phyloP scores from a whole-genome alignment of 53 echinoderm and acorn worm species.

The Actinopyga echinites region DNA sequence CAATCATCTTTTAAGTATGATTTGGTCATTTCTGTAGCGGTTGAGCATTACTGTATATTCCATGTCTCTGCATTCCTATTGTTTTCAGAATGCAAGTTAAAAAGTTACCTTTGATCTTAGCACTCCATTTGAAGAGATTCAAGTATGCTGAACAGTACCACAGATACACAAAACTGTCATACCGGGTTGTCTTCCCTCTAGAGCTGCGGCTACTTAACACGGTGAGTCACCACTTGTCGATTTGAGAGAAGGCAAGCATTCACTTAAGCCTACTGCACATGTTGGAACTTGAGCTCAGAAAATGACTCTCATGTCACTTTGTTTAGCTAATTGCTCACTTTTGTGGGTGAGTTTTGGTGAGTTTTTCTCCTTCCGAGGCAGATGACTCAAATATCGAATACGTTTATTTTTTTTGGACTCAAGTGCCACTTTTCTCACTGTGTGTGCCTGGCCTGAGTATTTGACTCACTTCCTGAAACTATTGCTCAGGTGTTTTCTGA shows the following conservation, averaged over 20 bases:
- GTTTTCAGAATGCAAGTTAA: constrained; percentile 92
- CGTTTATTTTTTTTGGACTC: no score
- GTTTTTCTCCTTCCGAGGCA: no score
- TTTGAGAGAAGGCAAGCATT: neutral
- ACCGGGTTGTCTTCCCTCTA: constrained; percentile 95
- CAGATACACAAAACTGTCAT: constrained; percentile 95
- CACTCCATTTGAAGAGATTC: constrained; percentile 94
- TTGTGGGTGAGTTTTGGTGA: no score
- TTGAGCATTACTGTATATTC: no score
- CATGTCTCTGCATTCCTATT: neutral
- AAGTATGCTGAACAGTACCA: constrained; percentile 98
- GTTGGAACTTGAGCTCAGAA: neutral
- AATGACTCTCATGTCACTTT: no score
- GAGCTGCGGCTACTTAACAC: constrained; percentile 97
- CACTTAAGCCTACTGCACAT: neutral
- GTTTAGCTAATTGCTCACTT: neutral
- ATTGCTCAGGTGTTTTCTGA: no score
- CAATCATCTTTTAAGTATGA: no score
- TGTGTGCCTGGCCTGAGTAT: no score
- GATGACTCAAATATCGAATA: no score
- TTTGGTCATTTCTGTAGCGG: no score
- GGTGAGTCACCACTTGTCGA: constrained; percentile 51
- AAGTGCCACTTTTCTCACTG: no score
- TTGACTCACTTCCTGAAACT: no score
- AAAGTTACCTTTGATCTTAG: constrained; percentile 90